These are phyloP conservation scores for Paramormyrops kingsleyae DNA, from an alignment of 2,113 vertebrate species.

Conservation along the genomic window DNA sequence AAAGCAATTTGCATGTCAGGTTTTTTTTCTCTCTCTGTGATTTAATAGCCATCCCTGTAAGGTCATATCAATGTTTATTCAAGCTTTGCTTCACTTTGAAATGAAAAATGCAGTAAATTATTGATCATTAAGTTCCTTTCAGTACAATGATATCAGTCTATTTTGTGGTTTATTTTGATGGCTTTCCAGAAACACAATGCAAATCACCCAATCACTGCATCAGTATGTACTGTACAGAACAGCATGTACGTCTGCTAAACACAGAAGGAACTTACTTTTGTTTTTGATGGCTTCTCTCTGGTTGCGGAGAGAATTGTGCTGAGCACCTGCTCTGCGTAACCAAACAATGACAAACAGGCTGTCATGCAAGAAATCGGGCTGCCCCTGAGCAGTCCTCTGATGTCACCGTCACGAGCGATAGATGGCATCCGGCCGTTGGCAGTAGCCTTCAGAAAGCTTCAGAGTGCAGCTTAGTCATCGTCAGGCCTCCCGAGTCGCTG, in stretches of 20 bases:
- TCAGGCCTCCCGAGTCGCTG: neutral
- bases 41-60: neutral
- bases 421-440: neutral
- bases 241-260: neutral
- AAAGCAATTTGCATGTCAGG: neutral
- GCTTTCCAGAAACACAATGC: neutral
- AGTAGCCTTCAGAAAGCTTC: neutral
- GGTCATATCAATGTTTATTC: neutral
- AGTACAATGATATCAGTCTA: neutral
- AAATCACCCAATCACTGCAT: neutral
- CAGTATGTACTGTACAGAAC: neutral
- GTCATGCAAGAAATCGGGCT: neutral
- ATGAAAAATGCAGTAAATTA: neutral
- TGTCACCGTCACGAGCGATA: neutral
- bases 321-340: neutral
- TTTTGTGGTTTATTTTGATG: neutral
- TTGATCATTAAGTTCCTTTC: neutral
- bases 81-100: neutral
- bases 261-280: neutral
- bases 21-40: neutral
- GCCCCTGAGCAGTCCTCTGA: neutral
- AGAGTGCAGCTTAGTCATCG: neutral
- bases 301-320: slow-evolving; percentile 6
- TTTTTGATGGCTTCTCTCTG: neutral
- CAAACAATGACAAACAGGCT: slow-evolving; percentile 7